Percentiles rank a stretch among this genome's conserved stretches.
These are phyloP conservation scores for Leptobrachium ailaonicum DNA, from an alignment of 2,113 vertebrate species.

Conservation along the genomic window DNA sequence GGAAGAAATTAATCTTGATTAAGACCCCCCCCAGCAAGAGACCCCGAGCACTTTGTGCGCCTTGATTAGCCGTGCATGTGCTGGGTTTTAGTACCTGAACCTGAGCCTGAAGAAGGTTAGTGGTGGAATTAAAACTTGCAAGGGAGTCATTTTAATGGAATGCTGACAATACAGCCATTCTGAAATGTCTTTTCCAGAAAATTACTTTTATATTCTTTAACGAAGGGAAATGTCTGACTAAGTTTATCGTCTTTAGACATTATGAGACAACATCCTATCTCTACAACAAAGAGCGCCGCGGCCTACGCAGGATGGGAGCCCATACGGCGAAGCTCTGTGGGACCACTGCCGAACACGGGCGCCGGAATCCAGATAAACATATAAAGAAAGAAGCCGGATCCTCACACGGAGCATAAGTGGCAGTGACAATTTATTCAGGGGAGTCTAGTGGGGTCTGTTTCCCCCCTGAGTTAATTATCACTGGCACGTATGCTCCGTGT, in stretches of 20 bases:
- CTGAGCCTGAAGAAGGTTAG: slow-evolving; percentile 23
- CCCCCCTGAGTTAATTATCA: too few relatives aligned
- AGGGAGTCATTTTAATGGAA: slow-evolving; percentile 48
- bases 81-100: slow-evolving; percentile 33
- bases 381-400: too few relatives aligned
- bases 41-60: slow-evolving; percentile 66
- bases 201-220: background rate
- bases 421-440: too few relatives aligned
- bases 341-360: too few relatives aligned
- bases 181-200: slow-evolving; percentile 28
- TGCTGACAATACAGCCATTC: slow-evolving; percentile 16
- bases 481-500: too few relatives aligned
- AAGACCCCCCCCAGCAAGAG: slow-evolving; percentile 69
- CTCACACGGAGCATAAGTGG: too few relatives aligned
- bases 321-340: too few relatives aligned
- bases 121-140: slow-evolving; percentile 25
- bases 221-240: background rate
- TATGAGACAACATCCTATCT: too few relatives aligned
- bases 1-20: slow-evolving; percentile 81
- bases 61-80: slow-evolving; percentile 57
- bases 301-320: too few relatives aligned
- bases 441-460: too few relatives aligned
- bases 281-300: too few relatives aligned
- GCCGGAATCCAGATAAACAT: too few relatives aligned
- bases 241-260: background rate